Evolutionary conservation across 2,797 vertebrate genomes (phyloP), one percentile per base, ranked within the genome.

Genomic region (Peromyscus aztecus): DNA sequence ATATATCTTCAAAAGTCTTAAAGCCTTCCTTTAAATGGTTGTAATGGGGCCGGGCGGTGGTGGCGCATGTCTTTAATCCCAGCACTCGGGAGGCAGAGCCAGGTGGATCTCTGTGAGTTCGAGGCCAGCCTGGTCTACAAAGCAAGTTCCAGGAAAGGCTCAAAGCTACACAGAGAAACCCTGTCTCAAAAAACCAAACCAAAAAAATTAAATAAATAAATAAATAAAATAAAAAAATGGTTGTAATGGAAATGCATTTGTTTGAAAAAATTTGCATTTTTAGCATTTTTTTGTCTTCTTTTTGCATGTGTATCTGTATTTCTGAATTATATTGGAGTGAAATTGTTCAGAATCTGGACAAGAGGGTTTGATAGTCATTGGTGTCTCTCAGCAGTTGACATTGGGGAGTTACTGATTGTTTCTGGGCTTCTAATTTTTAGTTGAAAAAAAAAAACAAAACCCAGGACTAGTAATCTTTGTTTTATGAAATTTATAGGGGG

Each of bases 361-460:
- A 12, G 13, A 82, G 4, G 67, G 6, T 90, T 81, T 92, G 71
- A 23, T n/a, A 19, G 73, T 23, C 37, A 75, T 16, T 43, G 24
- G 73, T 17, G 84, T 7, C 59, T 82, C 55, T 43, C 86, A 89
- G 27, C 3, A 37, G 83, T 0, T 94, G 90, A 91, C 94, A 89
- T 95, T 90, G 73, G 91, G 69, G 92, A 89, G 34, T 89, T 82
- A 95, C 10, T 43, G 23, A 40, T 34, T 61, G 7, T 94, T 24
- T 85, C 43, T 77, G 16, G 92, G 55, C 7, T 65, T 49, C 1
- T 14, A 63, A 65, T 82, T 21, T 67, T 78, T 90, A 90, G 59
- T 4, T 86, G 13, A 4, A 52, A 24, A 40, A 73, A 65, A 73
- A 93, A 91, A 81, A 63, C 6, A 59, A 5, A 0, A 19, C 10